Evolutionary conservation across 2,113 vertebrate genomes (phyloP), one percentile per base, ranked within the genome.

Genomic region (Hemiscyllium ocellatum): DNA sequence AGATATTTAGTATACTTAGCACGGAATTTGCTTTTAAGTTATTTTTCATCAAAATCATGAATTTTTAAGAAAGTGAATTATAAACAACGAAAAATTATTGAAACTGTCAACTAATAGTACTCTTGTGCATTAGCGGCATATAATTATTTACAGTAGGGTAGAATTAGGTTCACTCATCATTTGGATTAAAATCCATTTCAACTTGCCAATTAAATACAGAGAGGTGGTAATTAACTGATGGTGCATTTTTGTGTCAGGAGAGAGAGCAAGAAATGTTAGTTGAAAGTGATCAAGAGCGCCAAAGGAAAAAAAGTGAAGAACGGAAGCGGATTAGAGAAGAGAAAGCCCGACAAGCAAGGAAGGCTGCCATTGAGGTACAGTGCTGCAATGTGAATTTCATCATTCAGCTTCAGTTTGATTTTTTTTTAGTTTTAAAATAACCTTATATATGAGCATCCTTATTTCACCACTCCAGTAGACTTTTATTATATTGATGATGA

Each of bases 301-400:
- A 97, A 8, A 97, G 96, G 95, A 98, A 96, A 96, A 98, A 97
- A 96, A 98, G 98, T 0, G 97, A 98, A 0, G 98, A 98, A 0
- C 97, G 98, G 68, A 98, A 96, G 94, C 97, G 96, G n/a, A 97
- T 98, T 96, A 98, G 98, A 0, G 98, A 99, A 96, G 99, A 99
- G 97, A 99, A 98, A 96, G 98, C 98, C 0, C 98, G 97, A 0
- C 97, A 98, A 95, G 98, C 98, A 4, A 97, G 99, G 6, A 97
- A 97, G 0, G 97, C 98, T 0, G 99, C 98, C 95, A 98, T 99
- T 95, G 98, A 99, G 98, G 99, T 98, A 96, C 87, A 68, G 68
- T 0, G 0, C 0, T 10, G 68, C 4, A 22, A 90, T 8, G 12
- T 66, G 42, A 42, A 5, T 37, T 91, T 37, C 56, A 7, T 29